A percentile compares a stretch with the other conserved stretches of the same genome.
Conservation (phyloP, 1,140 invertebrate species). For the Bombus haemorrhoidalis region DNA sequence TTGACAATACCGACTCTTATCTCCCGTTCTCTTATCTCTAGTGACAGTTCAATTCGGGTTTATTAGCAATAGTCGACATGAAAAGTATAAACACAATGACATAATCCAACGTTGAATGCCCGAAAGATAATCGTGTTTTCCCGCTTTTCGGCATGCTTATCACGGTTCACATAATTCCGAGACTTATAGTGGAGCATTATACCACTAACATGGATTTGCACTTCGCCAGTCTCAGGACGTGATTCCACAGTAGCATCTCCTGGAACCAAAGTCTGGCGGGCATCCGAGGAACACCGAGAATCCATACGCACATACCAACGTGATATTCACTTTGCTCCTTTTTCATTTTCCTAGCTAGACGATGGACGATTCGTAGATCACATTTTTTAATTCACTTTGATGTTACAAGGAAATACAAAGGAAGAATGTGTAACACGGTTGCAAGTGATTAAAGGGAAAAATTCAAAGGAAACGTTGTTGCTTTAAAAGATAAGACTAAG, state of each 20-base stretch:
- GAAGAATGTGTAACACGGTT: background rate
- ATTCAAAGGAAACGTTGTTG: background rate
- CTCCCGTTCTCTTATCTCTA: too few relatives aligned
- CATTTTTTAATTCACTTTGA: too few relatives aligned
- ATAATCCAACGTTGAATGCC: background rate
- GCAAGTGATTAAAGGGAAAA: background rate
- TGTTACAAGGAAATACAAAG: background rate
- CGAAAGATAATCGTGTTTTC: conserved; percentile 15
- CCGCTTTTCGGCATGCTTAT: conserved; percentile 63
- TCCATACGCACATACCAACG: conserved; percentile 35
- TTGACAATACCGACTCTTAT: background rate
- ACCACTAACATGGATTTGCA: conserved; percentile 70
- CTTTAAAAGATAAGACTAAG: too few relatives aligned
- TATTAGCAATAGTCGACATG: background rate
- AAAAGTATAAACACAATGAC: conserved; percentile 1
- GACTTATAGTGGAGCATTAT: conserved; percentile 51
- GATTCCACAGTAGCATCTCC: conserved; percentile 28
- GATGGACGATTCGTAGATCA: background rate
- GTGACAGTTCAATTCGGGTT: background rate
- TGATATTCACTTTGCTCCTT: background rate
- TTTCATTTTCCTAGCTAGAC: background rate
- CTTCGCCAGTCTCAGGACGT: conserved; percentile 58
- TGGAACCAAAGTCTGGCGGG: conserved; percentile 51
- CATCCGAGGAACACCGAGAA: conserved; percentile 35
- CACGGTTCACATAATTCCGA: conserved; percentile 63